Percentiles rank a stretch among this genome's conserved stretches.
Evolutionary conservation across 92 coral and sea anemone genomes (phyloP).

Genomic region (Galaxea fascicularis): DNA sequence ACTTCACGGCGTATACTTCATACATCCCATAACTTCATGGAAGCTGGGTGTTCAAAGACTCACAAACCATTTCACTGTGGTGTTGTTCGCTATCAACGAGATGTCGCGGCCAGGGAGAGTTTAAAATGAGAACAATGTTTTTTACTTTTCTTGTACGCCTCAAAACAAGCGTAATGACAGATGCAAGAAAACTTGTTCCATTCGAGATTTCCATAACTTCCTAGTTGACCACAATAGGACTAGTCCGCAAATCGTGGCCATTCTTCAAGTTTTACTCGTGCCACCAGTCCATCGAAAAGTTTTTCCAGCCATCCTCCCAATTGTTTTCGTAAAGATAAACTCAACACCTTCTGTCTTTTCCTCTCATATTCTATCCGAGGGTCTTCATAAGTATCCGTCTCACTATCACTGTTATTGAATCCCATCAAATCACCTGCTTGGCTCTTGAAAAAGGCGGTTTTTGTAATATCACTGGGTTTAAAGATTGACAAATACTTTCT

Average conservation of each 20-base stretch:
- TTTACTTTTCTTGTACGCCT: too few relatives aligned
- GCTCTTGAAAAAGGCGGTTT: constrained; percentile 67
- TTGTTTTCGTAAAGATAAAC: constrained; percentile 73
- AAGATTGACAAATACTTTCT: constrained; percentile 81
- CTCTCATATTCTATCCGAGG: constrained; percentile 69
- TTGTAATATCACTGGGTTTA: constrained; percentile 73
- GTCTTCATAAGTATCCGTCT: constrained; percentile 57
- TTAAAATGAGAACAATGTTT: too few relatives aligned
- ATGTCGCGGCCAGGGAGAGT: too few relatives aligned
- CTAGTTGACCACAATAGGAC: not conserved
- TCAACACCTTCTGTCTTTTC: constrained; percentile 76
- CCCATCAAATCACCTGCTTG: constrained; percentile 83
- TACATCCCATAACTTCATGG: too few relatives aligned
- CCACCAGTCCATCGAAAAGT: constrained; percentile 85
- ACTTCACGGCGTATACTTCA: too few relatives aligned
- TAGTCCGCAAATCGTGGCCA: constrained; percentile 82
- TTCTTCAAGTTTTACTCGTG: constrained; percentile 68
- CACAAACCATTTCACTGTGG: too few relatives aligned
- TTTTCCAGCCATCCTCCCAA: constrained; percentile 88
- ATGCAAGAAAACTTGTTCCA: constrained; percentile 10
- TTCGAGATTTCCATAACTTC: not conserved
- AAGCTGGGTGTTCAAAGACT: too few relatives aligned
- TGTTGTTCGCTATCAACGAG: too few relatives aligned
- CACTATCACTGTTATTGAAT: constrained; percentile 84
- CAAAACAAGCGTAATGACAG: too few relatives aligned